A percentile compares a stretch with the other conserved stretches of the same genome.
These are phyloP conservation scores for Phalanger gymnotis DNA, from an alignment of 2,797 vertebrate species.

Conservation along the genomic window DNA sequence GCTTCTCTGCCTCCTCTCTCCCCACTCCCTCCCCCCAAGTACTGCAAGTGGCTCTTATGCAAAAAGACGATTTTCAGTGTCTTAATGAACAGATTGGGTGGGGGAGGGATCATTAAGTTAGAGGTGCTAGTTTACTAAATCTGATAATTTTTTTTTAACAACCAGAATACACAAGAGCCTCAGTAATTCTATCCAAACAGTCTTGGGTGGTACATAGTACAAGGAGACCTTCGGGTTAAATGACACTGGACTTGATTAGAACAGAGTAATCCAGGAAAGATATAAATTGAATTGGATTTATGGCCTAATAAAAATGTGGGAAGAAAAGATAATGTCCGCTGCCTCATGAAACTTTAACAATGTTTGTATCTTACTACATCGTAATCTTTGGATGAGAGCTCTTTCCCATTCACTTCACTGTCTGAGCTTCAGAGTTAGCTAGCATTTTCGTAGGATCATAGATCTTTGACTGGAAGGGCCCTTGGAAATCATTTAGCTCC, in stretches of 20 bases:
- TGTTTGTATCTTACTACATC: constrained; percentile 32
- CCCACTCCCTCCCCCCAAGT: too few species aligned
- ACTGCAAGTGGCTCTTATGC: constrained; percentile 31
- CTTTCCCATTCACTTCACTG: constrained; percentile 11
- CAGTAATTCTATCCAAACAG: constrained; percentile 61
- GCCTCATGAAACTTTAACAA: constrained; percentile 73
- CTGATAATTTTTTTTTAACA: constrained; percentile 68
- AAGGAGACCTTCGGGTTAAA: constrained; percentile 53
- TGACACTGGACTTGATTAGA: constrained; percentile 73
- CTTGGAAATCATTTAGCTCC: not conserved
- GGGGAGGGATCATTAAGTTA: constrained; percentile 17
- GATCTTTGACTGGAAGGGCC: not conserved
- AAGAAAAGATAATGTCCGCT: constrained; percentile 66
- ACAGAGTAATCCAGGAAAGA: constrained; percentile 58
- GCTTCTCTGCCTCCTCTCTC: not conserved
- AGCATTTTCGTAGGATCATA: not conserved
- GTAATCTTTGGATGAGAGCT: constrained; percentile 26
- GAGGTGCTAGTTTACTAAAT: constrained; percentile 63
- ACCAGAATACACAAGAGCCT: constrained; percentile 49
- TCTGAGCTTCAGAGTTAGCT: not conserved
- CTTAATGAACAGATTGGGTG: constrained; percentile 41
- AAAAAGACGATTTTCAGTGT: not conserved
- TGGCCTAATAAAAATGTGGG: constrained; percentile 69
- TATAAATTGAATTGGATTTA: constrained; percentile 72
- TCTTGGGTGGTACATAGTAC: constrained; percentile 23